These are phyloP conservation scores for Typhlomys cinereus DNA, from an alignment of 2,113 vertebrate genomes.

Conservation along the genomic window DNA sequence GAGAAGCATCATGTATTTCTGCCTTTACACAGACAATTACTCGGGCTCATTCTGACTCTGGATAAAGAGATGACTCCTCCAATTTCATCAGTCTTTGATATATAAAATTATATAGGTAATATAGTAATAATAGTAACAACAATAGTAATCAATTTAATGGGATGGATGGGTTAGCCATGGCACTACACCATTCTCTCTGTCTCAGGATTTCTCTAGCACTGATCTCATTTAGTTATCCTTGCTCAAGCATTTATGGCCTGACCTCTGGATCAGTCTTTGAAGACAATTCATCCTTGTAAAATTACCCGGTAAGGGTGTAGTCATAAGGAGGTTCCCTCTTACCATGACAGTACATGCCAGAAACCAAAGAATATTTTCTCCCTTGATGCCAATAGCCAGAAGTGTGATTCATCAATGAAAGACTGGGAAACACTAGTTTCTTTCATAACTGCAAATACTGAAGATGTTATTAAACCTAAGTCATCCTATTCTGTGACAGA, in stretches of 20 bases:
- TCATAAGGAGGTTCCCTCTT: conserved; percentile 8
- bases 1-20: not conserved
- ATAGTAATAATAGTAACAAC: not conserved
- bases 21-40: not conserved
- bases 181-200: not conserved
- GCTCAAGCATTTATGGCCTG: not conserved
- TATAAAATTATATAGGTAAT: conserved; percentile 1
- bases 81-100: not conserved
- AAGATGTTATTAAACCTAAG: conserved; percentile 35
- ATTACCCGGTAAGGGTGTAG: not conserved
- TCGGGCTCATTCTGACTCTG: not conserved
- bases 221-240: not conserved
- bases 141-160: not conserved
- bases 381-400: conserved; percentile 38
- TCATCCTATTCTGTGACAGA: conserved; percentile 33
- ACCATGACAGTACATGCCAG: not conserved
- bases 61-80: not conserved
- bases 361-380: conserved; percentile 45
- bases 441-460: conserved; percentile 59
- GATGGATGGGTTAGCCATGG: conserved; percentile 7
- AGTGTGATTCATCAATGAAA: conserved; percentile 55
- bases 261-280: not conserved
- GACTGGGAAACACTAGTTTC: conserved; percentile 53
- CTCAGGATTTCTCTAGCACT: not conserved
- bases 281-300: conserved; percentile 16